Evolutionary conservation across 2,888 invertebrate genomes (phyloP), one percentile per base, ranked within the genome.

Genomic region (Caenorhabditis sulstoni): DNA sequence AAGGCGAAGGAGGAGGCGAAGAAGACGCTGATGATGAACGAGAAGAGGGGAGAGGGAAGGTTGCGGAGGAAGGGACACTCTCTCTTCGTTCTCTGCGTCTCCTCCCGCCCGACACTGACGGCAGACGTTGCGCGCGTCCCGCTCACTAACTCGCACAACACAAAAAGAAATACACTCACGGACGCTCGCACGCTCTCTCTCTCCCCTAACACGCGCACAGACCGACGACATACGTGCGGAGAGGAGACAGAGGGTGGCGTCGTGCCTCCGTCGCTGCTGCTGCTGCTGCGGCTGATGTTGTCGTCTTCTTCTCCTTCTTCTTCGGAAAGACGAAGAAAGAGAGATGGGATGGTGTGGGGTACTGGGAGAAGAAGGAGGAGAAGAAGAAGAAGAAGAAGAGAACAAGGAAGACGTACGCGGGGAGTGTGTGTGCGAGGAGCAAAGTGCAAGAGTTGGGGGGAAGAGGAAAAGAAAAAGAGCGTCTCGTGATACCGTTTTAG

Each of bases 231-330:
- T 50, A 58, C 58, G 59, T 58, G 68, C 58, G 50, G 57, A 53
- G 57, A 53, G 23, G 61, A 61, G 71, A 64, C 62, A 59, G 70
- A 61, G 67, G 58, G 55, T 68, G 68, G 70, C 59, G 71, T 71
- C 62, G 62, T 57, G 62, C 55, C 71, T 55, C 65, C 45, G 44
- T 55, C 55, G 45, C 44, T 65, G 53, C 55, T 16, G 37, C 16
- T 29, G 29, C 65, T 65, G 45, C 44, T 65, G 53, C 55, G 23
- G 37, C 16, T 29, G 29, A 3, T 20, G 47, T 47, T 41, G 41
- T 64, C 64, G 52, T 62, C 50, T 61, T 49, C 61, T 62, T 49
- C 50, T 61, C 37, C 61, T 62, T 49, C 39, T n/a, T 53, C 53
- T 47, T 44, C 58, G 58, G 44, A 58, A 44, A 58, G 58, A n/a